These are phyloP conservation scores for Drosophila seguyi DNA, from an alignment of 1,140 invertebrate species.

Conservation along the genomic window DNA sequence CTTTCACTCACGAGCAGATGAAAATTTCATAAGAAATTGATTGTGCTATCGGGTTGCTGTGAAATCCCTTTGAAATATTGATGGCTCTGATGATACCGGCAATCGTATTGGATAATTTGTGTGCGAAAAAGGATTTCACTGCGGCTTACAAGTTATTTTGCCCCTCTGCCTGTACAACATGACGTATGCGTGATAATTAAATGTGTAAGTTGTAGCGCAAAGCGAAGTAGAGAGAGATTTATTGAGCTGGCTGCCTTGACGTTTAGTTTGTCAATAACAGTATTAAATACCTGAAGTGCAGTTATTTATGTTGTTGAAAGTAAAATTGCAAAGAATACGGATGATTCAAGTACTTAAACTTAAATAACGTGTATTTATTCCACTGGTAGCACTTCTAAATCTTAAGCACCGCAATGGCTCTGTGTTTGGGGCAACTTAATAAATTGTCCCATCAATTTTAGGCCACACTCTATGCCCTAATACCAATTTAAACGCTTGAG, in stretches of 20 bases:
- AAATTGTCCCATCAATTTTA: not conserved
- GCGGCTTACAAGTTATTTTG: slow-evolving; percentile 16
- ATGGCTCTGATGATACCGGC: slow-evolving; percentile 10
- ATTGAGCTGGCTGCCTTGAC: not conserved
- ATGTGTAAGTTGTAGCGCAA: slow-evolving; percentile 1
- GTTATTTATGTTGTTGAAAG: not conserved
- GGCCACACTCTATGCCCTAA: slow-evolving; percentile 1
- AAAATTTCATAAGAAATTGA: slow-evolving; percentile 54
- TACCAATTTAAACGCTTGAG: slow-evolving; percentile 14
- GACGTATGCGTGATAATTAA: slow-evolving; percentile 26
- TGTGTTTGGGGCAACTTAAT: not conserved
- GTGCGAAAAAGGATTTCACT: slow-evolving; percentile 2
- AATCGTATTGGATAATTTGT: slow-evolving; percentile 18
- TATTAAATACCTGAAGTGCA: not conserved
- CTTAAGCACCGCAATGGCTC: not conserved
- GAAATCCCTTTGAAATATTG: slow-evolving; percentile 47
- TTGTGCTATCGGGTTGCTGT: slow-evolving; percentile 26
- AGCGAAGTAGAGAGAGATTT: slow-evolving; percentile 1
- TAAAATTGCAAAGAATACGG: not conserved
- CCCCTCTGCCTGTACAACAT: slow-evolving; percentile 1
- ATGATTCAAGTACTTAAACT: no score
- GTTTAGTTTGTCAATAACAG: slow-evolving; percentile 4
- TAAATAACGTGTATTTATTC: not conserved
- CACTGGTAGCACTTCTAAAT: not conserved
- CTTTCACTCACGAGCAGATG: slow-evolving; percentile 41